phyloP scores from a whole-genome alignment of 2,797 vertebrate genomes.

The Arrhamphus sclerolepis region DNA sequence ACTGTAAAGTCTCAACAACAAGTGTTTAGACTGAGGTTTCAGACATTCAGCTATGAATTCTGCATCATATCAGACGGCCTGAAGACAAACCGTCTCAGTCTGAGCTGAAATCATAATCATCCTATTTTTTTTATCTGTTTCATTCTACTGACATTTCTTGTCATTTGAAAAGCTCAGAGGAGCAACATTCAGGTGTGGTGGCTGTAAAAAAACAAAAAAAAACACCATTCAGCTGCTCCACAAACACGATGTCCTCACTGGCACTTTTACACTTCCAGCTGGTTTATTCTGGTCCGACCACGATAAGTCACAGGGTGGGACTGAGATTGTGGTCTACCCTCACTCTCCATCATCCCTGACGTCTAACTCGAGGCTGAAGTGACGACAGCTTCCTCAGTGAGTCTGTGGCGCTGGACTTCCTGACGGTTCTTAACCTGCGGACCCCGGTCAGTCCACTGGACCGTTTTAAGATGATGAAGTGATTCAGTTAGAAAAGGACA shows the following conservation, averaged over 20 bases:
- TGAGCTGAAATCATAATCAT: too few species aligned
- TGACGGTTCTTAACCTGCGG: not conserved
- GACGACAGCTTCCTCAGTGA: not conserved
- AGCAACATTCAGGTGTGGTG: not conserved
- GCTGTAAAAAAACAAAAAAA: too few species aligned
- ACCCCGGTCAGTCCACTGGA: too few species aligned
- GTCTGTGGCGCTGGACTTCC: not conserved
- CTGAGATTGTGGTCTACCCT: conserved; percentile 28
- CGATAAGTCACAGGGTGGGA: conserved; percentile 36
- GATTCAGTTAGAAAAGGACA: not conserved
- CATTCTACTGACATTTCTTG: too few species aligned
- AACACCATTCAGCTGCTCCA: not conserved
- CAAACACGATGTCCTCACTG: conserved; percentile 21
- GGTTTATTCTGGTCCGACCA: conserved; percentile 27
- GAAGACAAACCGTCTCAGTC: too few species aligned
- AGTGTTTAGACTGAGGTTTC: too few species aligned
- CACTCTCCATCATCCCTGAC: not conserved
- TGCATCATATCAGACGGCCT: too few species aligned
- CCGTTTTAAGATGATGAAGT: not conserved
- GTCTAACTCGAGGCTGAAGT: conserved; percentile 20
- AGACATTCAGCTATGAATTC: too few species aligned
- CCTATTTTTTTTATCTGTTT: too few species aligned
- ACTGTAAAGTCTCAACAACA: too few species aligned
- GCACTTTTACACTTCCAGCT: not conserved
- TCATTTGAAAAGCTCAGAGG: too few species aligned